Evolutionary conservation across 2,113 vertebrate genomes (phyloP), one percentile per base, ranked within the genome.

Genomic region (Seriola aureovittata): DNA sequence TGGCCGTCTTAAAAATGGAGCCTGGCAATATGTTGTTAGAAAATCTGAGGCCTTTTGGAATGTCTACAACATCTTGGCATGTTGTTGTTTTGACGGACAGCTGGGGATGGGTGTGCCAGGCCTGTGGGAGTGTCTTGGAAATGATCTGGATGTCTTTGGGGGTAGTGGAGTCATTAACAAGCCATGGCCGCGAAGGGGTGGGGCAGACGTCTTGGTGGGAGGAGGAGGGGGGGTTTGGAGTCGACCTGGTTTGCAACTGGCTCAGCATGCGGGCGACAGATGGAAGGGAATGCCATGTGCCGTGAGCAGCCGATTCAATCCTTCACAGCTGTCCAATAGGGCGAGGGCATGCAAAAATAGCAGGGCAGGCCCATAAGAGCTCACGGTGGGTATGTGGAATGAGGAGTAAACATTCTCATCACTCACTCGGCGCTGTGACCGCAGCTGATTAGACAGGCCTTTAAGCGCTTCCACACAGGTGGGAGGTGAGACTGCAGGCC

Each of bases 281-380:
- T 95, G 91, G 93, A 85, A 63, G 72, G 67, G 74, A 75, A 86
- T 54, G 84, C 78, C 88, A 81, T 90, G 90, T 88, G 91, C 85
- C 63, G 44, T 59, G n/a, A 88, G 80, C 66, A 60, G 84, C 66
- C 32, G 80, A 85, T 73, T 21, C 88, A 74, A 92, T 92, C 90
- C 88, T 83, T 92, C 93, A 87, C 89, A 91, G 90, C 88, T 85
- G 89, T 86, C 91, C 92, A 84, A 84, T 77, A 58, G 77, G 88
- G 79, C 48, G 46, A 88, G 83, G 88, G 64, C 21, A 38, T 44
- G 75, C 81, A 86, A 85, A 89, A 91, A 89, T 93, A 91, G 87
- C 71, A 73, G 54, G 63, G 63, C 25, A 63, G 79, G 65, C 65
- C 74, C 70, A 73, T 9, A 52, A 85, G 50, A 80, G 84, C 64